Evolutionary conservation across 2,113 vertebrate species (phyloP), one percentile per base, ranked within the genome.

Genomic region (Microtus richardsoni): DNA sequence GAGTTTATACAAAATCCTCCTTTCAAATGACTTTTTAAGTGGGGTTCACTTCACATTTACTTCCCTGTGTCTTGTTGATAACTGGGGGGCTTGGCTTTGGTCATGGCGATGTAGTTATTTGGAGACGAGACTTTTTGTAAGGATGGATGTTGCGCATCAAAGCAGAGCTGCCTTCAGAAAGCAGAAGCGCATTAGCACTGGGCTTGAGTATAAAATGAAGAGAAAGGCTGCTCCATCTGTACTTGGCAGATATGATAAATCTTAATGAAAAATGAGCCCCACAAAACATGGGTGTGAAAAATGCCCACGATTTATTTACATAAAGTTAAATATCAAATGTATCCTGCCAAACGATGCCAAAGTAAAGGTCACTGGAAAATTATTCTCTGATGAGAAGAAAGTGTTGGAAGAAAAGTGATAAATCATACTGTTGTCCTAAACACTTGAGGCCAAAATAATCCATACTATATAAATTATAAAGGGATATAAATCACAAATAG

Each of bases 351-450:
- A 91, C 47, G 68, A 88, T 11, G 60, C 26, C 58, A 49, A 89
- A 93, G 52, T 14, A 66, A 91, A 64, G 80, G 64, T 77, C 30
- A 80, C 22, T 10, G 47, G 14, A 66, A 60, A 41, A 89, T 73
- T 85, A 88, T 79, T 93, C 24, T 36, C 64, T 78, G 73, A 83
- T 62, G 74, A 85, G 91, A 95, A 86, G 49, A 79, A 94, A 94
- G 80, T 5, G 4, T 39, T 71, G 10, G 68, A 47, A 62, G 71
- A 58, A 54, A 77, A 70, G 24, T 39, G 19, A 94, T 86, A 89
- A 79, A 93, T 95, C 39, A 80, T 74, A 24, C 47, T 88, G 47
- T 85, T 78, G 5, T 91, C 58, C 85, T 93, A n/a, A 82, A 49
- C 19, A 47, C 73, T 28, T 24, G 49, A 83, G 58, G n/a, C 16